Evolutionary conservation across 1,140 invertebrate genomes (phyloP).

Genomic region (Diabrotica undecimpunctata): DNA sequence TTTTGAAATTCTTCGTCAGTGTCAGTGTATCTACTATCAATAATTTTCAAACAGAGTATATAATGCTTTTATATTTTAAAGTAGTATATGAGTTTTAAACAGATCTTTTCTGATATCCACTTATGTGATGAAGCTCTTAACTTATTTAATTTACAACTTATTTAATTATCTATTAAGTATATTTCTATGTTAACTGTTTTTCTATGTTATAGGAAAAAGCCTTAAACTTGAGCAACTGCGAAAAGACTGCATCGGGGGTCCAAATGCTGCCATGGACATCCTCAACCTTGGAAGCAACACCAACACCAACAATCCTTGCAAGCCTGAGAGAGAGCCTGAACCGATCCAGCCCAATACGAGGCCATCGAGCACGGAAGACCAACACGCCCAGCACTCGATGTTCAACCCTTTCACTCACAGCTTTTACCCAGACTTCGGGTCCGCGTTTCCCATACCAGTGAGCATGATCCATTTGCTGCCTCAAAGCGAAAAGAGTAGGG

Average conservation of each 20-base stretch:
- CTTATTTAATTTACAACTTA: too few species aligned
- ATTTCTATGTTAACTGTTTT: neutral
- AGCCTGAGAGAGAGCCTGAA: constrained; percentile 41
- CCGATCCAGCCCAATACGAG: constrained; percentile 50
- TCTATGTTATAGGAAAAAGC: constrained; percentile 57
- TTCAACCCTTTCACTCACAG: constrained; percentile 70
- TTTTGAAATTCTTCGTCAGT: too few species aligned
- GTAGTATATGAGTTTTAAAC: too few species aligned
- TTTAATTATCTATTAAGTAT: too few species aligned
- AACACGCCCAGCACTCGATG: constrained; percentile 54
- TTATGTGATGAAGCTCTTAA: too few species aligned
- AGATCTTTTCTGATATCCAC: too few species aligned
- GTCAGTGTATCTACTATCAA: too few species aligned
- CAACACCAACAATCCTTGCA: constrained; percentile 65
- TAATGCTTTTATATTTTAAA: too few species aligned
- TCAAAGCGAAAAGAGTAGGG: constrained; percentile 67
- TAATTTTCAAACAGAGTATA: too few species aligned
- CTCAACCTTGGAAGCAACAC: constrained; percentile 63
- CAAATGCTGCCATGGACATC: constrained; percentile 57
- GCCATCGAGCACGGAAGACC: constrained; percentile 58
- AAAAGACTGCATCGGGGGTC: constrained; percentile 78
- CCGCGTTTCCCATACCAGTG: constrained; percentile 75
- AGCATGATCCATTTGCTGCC: constrained; percentile 79
- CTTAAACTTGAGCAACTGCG: constrained; percentile 80
- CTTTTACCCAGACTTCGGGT: constrained; percentile 76